Base-by-base conservation (phyloP, 2,113 vertebrate genomes). In the Gallinago paraguaiae region DNA sequence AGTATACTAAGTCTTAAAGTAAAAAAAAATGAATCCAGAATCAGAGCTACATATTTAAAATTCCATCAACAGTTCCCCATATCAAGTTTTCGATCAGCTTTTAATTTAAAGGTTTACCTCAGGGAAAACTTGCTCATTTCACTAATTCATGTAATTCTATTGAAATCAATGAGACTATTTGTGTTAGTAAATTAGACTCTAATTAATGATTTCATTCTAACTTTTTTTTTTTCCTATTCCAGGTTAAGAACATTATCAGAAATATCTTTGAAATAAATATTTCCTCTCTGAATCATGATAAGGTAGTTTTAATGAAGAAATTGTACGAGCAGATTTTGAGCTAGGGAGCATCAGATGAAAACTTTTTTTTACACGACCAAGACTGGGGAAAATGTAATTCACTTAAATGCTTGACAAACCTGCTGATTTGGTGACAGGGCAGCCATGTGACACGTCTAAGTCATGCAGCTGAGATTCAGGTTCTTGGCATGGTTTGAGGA, bases 71-170 rank as follows among this genome's bases (percentile, higher is more conserved):
- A 56, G 23, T 90, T 92, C 6, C 14, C 9, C 30, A 31, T 67
- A 93, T 60, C 35, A 86, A 78, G 22, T 39, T 90, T 92, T 92
- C 72, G 30, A 95, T 75, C 64, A 76, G 27, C 12, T 84, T 95
- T 88, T 68, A 78, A 92, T 78, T 88, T 84, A 86, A 92, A 90
- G 4, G 11, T 63, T 93, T 92, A 83, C 18, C 59, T 86, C 14
- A 37, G 56, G 48, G 63, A 93, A 77, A 94, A 78, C 27, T 51
- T 92, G 8, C 17, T 92, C n/a, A 13, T 90, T 95, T 96, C 57
- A 71, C 20, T 64, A 86, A 51, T 57, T 67, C 2, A 1, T 75
- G 46, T 86, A 64, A 72, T 84, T 90, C 39, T 75, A 25, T 56
- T 90, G 37, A 68, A 93, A 95, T 83, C 82, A 88, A 53, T 93